Conservation (phyloP, 2,797 vertebrate species). For the Micropoecilia bifurca region DNA sequence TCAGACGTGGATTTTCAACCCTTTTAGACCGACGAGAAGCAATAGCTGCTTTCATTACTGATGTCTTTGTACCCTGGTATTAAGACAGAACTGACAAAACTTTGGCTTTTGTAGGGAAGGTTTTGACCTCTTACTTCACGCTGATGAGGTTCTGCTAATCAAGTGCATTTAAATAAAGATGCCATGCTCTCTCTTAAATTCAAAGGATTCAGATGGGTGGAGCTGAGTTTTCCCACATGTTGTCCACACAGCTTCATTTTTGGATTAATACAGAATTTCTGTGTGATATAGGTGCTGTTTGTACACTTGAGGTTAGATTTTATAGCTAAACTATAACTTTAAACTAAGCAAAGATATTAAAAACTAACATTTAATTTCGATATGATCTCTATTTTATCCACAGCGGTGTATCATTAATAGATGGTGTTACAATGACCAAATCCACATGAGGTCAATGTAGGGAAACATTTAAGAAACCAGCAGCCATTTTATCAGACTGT, state of each 20-base stretch:
- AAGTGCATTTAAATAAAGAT: not conserved
- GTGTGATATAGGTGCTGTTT: not conserved
- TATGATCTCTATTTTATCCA: too few species aligned
- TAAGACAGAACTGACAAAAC: not conserved
- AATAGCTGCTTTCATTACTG: not conserved
- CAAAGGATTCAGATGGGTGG: not conserved
- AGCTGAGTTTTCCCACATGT: not conserved
- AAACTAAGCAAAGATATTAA: too few species aligned
- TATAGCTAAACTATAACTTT: too few species aligned
- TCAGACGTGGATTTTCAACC: not conserved
- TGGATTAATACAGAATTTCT: not conserved
- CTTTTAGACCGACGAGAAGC: not conserved
- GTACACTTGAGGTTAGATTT: not conserved
- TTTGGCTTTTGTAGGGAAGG: not conserved
- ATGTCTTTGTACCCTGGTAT: not conserved
- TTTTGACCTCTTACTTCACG: not conserved
- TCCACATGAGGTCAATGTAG: too few species aligned
- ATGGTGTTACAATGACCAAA: too few species aligned
- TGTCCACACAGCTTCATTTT: not conserved
- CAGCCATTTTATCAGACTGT: too few species aligned
- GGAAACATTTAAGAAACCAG: too few species aligned
- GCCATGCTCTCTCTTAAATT: too few species aligned
- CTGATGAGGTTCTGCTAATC: not conserved
- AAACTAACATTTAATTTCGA: too few species aligned
- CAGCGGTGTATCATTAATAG: too few species aligned